Evolutionary conservation across 2,113 vertebrate genomes (phyloP).

Genomic region (Haemorhous mexicanus): DNA sequence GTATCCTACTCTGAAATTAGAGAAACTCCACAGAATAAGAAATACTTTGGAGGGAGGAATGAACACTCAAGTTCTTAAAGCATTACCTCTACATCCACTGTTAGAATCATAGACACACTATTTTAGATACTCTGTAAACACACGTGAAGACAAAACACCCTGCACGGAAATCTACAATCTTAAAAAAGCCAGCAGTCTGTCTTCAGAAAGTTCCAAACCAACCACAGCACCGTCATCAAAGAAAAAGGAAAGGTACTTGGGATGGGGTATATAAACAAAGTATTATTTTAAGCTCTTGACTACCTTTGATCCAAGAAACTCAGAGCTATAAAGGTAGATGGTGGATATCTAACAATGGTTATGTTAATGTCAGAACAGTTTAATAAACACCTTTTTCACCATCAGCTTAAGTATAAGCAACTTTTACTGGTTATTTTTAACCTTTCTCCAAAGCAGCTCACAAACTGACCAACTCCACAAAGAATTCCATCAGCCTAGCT

Average conservation of each 20-base stretch:
- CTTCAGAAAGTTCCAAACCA: constrained; percentile 20
- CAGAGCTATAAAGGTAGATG: not conserved
- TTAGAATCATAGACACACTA: not conserved
- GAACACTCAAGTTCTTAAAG: not conserved
- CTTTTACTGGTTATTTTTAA: constrained; percentile 25
- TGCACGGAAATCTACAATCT: not conserved
- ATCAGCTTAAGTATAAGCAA: not conserved
- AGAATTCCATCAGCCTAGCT: not conserved
- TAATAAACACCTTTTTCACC: constrained; percentile 8
- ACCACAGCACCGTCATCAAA: not conserved
- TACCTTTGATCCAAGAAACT: constrained; percentile 23
- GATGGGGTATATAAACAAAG: constrained; percentile 9
- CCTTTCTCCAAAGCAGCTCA: not conserved
- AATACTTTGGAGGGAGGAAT: not conserved
- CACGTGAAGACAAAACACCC: not conserved
- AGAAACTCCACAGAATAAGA: not conserved
- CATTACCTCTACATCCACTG: not conserved
- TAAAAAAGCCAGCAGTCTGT: not conserved
- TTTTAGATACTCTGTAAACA: constrained; percentile 40
- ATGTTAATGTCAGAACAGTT: not conserved
- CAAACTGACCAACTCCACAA: not conserved
- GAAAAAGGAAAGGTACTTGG: constrained; percentile 9
- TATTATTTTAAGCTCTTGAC: constrained; percentile 41
- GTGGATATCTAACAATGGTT: not conserved
- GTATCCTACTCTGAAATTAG: not conserved